Conservation (phyloP, 2,113 vertebrate species). For the Bostrychus sinensis region DNA sequence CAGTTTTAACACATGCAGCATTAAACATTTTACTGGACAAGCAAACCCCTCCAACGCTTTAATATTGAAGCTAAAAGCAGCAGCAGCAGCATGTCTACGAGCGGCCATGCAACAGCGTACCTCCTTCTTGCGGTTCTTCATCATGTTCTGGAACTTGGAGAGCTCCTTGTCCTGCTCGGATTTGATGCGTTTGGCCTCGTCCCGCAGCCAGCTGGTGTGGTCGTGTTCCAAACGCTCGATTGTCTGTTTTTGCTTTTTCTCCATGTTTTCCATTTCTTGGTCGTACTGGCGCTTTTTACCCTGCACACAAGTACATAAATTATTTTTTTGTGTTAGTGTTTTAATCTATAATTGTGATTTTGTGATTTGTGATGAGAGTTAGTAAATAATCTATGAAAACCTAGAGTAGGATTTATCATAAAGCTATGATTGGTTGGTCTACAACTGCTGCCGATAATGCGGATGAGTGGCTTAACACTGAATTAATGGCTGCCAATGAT, state of each 20-base stretch:
- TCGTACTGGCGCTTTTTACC: constrained; percentile 96
- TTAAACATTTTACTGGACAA: constrained; percentile 37
- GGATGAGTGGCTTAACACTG: no score
- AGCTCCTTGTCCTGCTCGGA: constrained; percentile 96
- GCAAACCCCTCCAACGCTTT: constrained; percentile 20
- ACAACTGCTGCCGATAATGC: no score
- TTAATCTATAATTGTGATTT: no score
- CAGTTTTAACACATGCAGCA: constrained; percentile 29
- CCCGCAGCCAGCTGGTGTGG: constrained; percentile 92
- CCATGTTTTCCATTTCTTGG: constrained; percentile 95
- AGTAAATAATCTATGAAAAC: no score
- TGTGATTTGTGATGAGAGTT: no score
- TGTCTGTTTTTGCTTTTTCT: constrained; percentile 98
- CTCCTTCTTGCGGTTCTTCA: constrained; percentile 98
- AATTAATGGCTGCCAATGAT: no score
- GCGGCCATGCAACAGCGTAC: constrained; percentile 71
- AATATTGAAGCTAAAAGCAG: neutral
- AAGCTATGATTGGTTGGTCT: no score
- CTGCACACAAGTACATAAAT: constrained; percentile 67
- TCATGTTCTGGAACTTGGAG: constrained; percentile 95
- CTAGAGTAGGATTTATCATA: no score
- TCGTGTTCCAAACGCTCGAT: constrained; percentile 97
- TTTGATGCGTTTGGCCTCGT: constrained; percentile 97
- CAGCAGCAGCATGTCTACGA: constrained; percentile 1
- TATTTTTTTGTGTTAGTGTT: no score